phyloP scores from a whole-genome alignment of 2,797 vertebrate genomes.

The Triplophysa yarkandensis region DNA sequence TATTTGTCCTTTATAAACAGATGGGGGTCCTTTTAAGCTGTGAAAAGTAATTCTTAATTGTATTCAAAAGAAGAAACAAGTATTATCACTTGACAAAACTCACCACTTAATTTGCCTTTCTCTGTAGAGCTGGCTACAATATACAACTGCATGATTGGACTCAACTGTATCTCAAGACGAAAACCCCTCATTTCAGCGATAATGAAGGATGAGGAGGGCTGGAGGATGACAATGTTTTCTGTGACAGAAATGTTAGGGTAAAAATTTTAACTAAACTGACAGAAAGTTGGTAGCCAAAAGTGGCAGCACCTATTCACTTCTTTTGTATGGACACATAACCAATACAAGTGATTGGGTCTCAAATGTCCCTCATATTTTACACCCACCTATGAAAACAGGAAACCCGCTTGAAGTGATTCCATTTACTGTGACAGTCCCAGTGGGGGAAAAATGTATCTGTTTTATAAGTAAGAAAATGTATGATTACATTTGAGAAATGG shows the following conservation, averaged over 20 bases:
- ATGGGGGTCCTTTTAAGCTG: no score
- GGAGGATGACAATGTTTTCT: constrained; percentile 76
- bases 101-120: constrained; percentile 79
- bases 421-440: constrained; percentile 68
- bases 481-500: background rate
- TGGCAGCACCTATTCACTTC: no score
- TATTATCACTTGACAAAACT: background rate
- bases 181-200: constrained; percentile 73
- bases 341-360: no score
- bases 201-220: constrained; percentile 82
- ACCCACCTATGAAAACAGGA: constrained; percentile 67
- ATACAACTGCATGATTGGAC: constrained; percentile 86
- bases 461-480: background rate
- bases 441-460: constrained; percentile 67
- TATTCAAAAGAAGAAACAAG: background rate
- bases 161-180: constrained; percentile 79
- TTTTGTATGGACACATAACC: no score
- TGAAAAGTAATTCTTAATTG: no score
- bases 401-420: constrained; percentile 60
- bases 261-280: background rate
- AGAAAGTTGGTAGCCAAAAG: no score
- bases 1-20: background rate
- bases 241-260: constrained; percentile 7
- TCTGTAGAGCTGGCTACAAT: constrained; percentile 70
- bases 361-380: background rate